A percentile compares a stretch with the other conserved stretches of the same genome.
Evolutionary conservation across 2,888 invertebrate species (phyloP).

Genomic region (Athalia circularis): DNA sequence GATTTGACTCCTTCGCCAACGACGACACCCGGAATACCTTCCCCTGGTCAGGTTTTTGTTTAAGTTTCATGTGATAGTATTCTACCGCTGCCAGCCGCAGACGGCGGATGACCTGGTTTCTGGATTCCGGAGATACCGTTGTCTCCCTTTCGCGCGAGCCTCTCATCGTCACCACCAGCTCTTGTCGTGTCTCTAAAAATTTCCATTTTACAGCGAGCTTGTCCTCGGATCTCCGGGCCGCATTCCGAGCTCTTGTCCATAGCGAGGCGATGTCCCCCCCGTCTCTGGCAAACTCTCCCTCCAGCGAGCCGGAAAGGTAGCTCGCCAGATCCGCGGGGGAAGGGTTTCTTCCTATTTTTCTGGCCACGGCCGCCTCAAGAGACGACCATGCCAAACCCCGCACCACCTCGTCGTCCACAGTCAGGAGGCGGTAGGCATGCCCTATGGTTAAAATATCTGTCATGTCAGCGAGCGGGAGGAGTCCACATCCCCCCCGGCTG

Average conservation of each 20-base stretch:
- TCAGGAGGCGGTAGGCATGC: slow-evolving; percentile 63
- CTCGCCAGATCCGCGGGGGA: slow-evolving; percentile 52
- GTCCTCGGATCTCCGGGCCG: slow-evolving; percentile 49
- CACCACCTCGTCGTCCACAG: slow-evolving; percentile 54
- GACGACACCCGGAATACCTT: slow-evolving; percentile 56
- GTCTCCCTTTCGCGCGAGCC: slow-evolving; percentile 31
- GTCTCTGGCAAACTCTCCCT: slow-evolving; percentile 52
- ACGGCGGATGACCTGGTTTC: slow-evolving; percentile 10
- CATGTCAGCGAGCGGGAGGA: slow-evolving; percentile 60
- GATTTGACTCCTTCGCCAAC: slow-evolving; percentile 54
- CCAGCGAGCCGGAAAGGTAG: slow-evolving; percentile 57
- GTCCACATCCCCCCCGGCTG: slow-evolving; percentile 55
- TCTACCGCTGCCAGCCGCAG: slow-evolving; percentile 30
- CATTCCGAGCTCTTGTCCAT: slow-evolving; percentile 56
- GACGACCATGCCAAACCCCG: slow-evolving; percentile 50
- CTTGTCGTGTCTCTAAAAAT: slow-evolving; percentile 49
- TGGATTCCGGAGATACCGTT: slow-evolving; percentile 51
- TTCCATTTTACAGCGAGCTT: slow-evolving; percentile 52
- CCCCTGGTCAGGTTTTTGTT: slow-evolving; percentile 59
- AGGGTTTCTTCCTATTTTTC: slow-evolving; percentile 37
- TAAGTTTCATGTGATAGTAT: slow-evolving; percentile 23
- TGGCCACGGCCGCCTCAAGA: slow-evolving; percentile 52
- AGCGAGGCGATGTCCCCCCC: slow-evolving; percentile 49
- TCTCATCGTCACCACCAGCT: slow-evolving; percentile 45
- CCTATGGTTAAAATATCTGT: slow-evolving; percentile 58